Base-by-base conservation (phyloP, 2,888 invertebrate species). In the Priocnemis perturbator region DNA sequence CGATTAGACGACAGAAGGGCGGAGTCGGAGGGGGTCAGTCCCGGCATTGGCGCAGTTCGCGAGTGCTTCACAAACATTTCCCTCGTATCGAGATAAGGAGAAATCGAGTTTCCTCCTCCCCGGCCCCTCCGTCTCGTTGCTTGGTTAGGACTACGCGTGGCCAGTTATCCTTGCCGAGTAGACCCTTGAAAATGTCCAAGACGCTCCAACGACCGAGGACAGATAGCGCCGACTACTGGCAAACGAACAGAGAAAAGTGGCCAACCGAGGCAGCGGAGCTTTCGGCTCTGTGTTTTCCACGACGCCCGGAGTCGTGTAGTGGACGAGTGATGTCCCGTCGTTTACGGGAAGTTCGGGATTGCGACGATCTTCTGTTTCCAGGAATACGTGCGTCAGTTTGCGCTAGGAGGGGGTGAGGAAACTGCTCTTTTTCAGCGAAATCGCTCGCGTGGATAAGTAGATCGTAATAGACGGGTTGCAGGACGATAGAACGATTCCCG, bases 1-100 rank as follows among this genome's bases (percentile, higher is more conserved):
- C 79, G 79, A 79, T 79, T 79, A 79, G 81, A 81, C 62, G 15
- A 48, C 58, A 61, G 44, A 44, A 58, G 66, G 57, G 63, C 50
- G 60, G 70, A 63, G 62, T 55, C 55, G 52, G 57, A 30, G 65
- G 71, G 71, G 79, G 74, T 75, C 73, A 64, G 60, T 60, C 56
- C 65, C 62, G 48, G 44, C 14, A 52, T 26, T 55, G 11, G 53
- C 64, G 50, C 30, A 37, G 64, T 62, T 56, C 70, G 71, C 63
- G 65, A 66, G 59, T 64, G 69, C 67, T 68, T 59, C 62, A 61
- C 67, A 64, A 78, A 66, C 67, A 64, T 72, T 76, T 72, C 67
- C 68, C 67, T 64, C 58, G 21, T 21, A 78, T 78, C 79, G 60
- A 78, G 79, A 79, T 79, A 79, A 79, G 79, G 55, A 65, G 72